Conservation (phyloP, 53 echinoderm and acorn worm genomes). For the Paelopatides confundens region DNA sequence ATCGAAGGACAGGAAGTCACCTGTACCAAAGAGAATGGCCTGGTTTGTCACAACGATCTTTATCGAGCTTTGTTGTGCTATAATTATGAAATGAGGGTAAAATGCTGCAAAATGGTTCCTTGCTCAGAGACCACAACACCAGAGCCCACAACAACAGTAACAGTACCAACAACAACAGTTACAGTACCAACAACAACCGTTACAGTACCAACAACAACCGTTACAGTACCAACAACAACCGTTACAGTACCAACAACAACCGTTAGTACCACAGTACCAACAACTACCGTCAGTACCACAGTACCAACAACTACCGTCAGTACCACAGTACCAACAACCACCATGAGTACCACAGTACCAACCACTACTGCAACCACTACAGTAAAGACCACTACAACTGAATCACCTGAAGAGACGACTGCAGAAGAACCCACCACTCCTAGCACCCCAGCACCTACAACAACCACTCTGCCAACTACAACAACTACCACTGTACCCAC, state of each 20-base stretch:
- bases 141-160: background rate
- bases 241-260: background rate
- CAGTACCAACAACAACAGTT: background rate
- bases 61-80: background rate
- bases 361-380: background rate
- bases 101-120: slow-evolving; percentile 10
- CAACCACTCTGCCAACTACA: background rate
- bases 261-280: background rate
- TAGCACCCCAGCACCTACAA: background rate
- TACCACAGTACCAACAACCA: background rate
- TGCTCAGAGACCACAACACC: background rate
- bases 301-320: background rate
- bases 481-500: background rate
- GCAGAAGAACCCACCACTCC: background rate
- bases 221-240: background rate
- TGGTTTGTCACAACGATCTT: slow-evolving; percentile 19
- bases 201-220: background rate
- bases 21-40: background rate
- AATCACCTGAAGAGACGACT: background rate
- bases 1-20: slow-evolving; percentile 19
- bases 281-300: background rate
- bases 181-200: background rate
- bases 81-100: slow-evolving; percentile 23
- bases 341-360: background rate
- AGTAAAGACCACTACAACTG: background rate